Evolutionary conservation across 2,797 vertebrate species (phyloP), one percentile per base, ranked within the genome.

Genomic region (Gymnothorax reevesii): DNA sequence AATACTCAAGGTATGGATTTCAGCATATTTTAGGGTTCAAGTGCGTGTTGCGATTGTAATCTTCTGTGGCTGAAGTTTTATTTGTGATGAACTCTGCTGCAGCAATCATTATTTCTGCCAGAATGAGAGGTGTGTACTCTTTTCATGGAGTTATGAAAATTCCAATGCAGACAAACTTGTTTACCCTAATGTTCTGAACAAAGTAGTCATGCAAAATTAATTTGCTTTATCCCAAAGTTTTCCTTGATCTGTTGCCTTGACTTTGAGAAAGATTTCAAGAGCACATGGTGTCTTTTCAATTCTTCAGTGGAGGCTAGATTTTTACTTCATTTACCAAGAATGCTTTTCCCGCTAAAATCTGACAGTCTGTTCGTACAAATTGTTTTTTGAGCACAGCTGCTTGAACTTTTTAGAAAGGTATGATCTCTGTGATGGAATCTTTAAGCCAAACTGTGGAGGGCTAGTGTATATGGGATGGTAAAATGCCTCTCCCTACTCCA

Each of bases 1-100:
- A 98, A 99, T 99, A 95, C 97, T 99, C 87, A 99, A 99, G 98
- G 99, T 99, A 94, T 83, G 73, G 27, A 42, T 3, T 15, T 7
- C 15, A 27, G 22, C 33, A 84, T 66, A 57, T 7, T 82, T 82
- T 54, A 42, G 8, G 79, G 54, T 82, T 82, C 79, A 82, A 7
- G 12, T 54, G 54, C 77, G 22, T 49, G 52, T 10, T n/a, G n/a
- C 54, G 22, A 27, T 27, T 4, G 20, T 1, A 15, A n/a, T 33
- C 20, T 80, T 55, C 33, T 80, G 6, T 3, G n/a, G 20, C 20
- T 80, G 52, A 0, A 25, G 22, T 52, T n/a, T 4, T 80, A 80
- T 80, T 80, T 80, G 49, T n/a, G 17, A 54, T 22, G 77, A 55
- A 42, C 69, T 5, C 25, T 7, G 15, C 4, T 8, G 25, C 80